Evolutionary conservation across 2,888 invertebrate genomes (phyloP).

Genomic region (Microdon myrmicae): DNA sequence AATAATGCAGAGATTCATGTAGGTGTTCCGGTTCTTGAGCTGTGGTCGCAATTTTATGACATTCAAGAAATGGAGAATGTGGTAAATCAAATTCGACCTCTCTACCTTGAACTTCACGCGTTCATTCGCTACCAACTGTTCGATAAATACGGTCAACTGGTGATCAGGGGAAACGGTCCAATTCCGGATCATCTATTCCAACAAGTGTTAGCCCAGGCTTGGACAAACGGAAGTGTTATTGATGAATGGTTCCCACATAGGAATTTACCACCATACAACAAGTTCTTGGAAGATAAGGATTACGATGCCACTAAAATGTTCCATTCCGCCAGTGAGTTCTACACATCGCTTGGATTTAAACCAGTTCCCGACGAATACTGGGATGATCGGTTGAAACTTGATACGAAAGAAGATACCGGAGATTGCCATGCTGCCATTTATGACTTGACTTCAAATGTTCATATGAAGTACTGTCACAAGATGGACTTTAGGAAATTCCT

Average conservation of each 20-base stretch:
- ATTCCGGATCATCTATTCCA: conserved; percentile 83
- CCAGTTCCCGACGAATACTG: conserved; percentile 57
- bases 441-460: conserved; percentile 61
- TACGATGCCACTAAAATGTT: conserved; percentile 58
- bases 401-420: conserved; percentile 57
- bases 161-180: conserved; percentile 74
- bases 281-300: conserved; percentile 55
- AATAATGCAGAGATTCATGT: background rate
- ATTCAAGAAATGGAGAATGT: conserved; percentile 62
- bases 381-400: conserved; percentile 59
- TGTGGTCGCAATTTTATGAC: conserved; percentile 61
- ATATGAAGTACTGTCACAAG: conserved; percentile 64
- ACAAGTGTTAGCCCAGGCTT: conserved; percentile 63
- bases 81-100: conserved; percentile 69
- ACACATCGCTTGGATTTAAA: conserved; percentile 60
- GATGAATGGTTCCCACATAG: conserved; percentile 59
- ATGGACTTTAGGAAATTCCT: conserved; percentile 62
- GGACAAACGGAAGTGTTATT: conserved; percentile 61
- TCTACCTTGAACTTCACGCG: conserved; percentile 84
- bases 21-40: conserved; percentile 58
- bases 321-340: conserved; percentile 60
- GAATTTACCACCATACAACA: conserved; percentile 61
- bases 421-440: conserved; percentile 63
- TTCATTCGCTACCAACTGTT: conserved; percentile 78
- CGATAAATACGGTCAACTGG: conserved; percentile 75